phyloP scores from a whole-genome alignment of 2,113 vertebrate genomes.

The Fregetta grallaria region DNA sequence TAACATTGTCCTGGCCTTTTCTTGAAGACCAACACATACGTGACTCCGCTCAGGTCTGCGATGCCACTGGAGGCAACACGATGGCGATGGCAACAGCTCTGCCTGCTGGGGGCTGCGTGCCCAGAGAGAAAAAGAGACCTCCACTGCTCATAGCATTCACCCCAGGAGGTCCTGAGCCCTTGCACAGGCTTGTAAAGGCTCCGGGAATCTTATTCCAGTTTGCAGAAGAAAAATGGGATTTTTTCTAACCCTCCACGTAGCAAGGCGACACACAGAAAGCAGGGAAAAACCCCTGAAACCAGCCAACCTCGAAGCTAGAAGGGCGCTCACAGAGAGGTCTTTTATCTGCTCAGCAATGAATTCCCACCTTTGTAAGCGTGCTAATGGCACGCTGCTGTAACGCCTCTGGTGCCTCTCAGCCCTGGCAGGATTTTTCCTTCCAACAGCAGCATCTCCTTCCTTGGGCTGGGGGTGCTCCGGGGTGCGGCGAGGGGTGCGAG shows the following conservation, averaged over 20 bases:
- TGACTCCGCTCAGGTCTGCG: background rate
- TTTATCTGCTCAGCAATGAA: background rate
- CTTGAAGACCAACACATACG: rapidly evolving
- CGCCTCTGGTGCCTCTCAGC: background rate
- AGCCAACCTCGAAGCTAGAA: background rate
- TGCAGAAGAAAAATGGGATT: background rate
- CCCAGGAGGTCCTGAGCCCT: background rate
- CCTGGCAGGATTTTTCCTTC: background rate
- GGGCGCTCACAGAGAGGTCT: rapidly evolving
- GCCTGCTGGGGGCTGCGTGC: rapidly evolving
- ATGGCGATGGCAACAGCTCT: background rate
- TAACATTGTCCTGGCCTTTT: background rate
- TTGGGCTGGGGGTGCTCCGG: background rate
- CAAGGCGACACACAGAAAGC: background rate
- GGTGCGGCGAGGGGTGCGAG: background rate
- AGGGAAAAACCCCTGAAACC: background rate
- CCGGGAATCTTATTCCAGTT: background rate
- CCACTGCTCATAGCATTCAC: rapidly evolving
- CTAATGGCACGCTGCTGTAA: rapidly evolving
- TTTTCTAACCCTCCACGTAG: background rate
- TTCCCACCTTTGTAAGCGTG: background rate
- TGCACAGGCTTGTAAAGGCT: background rate
- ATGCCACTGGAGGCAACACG: rapidly evolving
- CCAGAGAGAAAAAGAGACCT: background rate
- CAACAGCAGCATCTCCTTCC: rapidly evolving